Conservation (phyloP, 2,888 invertebrate species). For the Maniola hyperantus region DNA sequence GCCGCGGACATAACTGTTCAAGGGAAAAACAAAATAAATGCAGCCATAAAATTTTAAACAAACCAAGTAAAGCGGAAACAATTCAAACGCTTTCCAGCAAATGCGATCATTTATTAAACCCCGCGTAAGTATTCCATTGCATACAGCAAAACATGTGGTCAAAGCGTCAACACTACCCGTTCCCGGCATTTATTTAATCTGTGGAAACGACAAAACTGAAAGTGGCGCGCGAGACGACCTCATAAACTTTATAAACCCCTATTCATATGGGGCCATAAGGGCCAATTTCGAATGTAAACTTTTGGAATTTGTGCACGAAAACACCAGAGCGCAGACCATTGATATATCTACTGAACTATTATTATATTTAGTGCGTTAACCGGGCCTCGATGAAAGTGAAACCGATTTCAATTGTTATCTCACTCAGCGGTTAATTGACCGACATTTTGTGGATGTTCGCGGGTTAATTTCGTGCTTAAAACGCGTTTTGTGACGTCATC, state of each 20-base stretch:
- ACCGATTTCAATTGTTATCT: constrained; percentile 78
- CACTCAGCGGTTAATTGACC: constrained; percentile 64
- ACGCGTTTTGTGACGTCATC: constrained; percentile 28
- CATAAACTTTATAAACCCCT: constrained; percentile 16
- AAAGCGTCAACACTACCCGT: constrained; percentile 41
- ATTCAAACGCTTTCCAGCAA: constrained; percentile 39
- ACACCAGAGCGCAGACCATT: constrained; percentile 59
- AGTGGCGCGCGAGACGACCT: constrained; percentile 66
- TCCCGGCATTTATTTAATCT: constrained; percentile 45
- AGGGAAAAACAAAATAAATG: neutral
- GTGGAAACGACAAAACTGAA: constrained; percentile 64
- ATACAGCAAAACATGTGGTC: constrained; percentile 39
- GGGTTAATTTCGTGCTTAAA: constrained; percentile 62
- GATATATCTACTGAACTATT: constrained; percentile 75
- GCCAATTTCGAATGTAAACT: constrained; percentile 30
- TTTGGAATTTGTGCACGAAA: constrained; percentile 41
- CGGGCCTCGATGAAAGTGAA: constrained; percentile 71
- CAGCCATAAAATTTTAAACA: constrained; percentile 20
- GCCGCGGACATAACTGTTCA: neutral
- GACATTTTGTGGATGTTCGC: constrained; percentile 74
- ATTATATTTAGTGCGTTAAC: constrained; percentile 77
- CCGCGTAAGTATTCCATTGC: constrained; percentile 39
- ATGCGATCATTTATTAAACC: constrained; percentile 46
- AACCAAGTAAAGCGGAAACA: constrained; percentile 37
- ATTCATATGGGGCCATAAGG: constrained; percentile 24